Conservation (phyloP, 1,140 invertebrate species). For the Drosophila leontia region DNA sequence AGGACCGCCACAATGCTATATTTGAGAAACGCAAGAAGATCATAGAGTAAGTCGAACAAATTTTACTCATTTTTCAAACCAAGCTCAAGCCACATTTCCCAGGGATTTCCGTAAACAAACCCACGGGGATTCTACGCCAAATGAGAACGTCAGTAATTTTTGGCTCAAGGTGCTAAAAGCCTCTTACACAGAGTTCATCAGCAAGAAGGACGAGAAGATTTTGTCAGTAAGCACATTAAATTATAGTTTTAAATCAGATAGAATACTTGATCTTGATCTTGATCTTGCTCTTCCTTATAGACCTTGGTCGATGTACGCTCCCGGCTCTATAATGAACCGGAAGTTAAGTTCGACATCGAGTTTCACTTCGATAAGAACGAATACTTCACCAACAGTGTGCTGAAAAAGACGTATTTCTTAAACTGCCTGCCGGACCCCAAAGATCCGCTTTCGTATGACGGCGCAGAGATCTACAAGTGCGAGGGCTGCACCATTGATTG, state of each 20-base stretch:
- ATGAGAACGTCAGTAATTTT: conserved; percentile 92
- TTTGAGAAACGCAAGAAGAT: conserved; percentile 78
- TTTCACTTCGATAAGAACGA: conserved; percentile 96
- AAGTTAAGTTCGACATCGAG: conserved; percentile 90
- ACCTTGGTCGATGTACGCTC: conserved; percentile 61
- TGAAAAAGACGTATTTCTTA: conserved; percentile 96
- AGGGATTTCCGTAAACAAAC: conserved; percentile 68
- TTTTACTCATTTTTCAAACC: too few species aligned
- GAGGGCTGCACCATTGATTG: conserved; percentile 87
- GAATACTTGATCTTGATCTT: too few species aligned
- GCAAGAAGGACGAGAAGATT: conserved; percentile 94
- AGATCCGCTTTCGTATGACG: conserved; percentile 96
- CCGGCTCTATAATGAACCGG: conserved; percentile 54
- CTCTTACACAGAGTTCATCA: conserved; percentile 89
- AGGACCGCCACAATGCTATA: conserved; percentile 84
- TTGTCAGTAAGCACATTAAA: conserved; percentile 86
- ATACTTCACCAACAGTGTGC: conserved; percentile 93
- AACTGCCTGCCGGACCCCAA: conserved; percentile 92
- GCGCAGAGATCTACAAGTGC: conserved; percentile 95
- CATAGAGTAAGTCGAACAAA: conserved; percentile 57
- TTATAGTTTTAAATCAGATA: too few species aligned
- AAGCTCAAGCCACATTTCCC: background rate
- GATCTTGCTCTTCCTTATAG: conserved; percentile 1
- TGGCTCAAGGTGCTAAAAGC: conserved; percentile 96
- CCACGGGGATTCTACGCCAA: conserved; percentile 52